Evolutionary conservation across 1,140 invertebrate species (phyloP).

Genomic region (Pseudomyrmex gracilis): DNA sequence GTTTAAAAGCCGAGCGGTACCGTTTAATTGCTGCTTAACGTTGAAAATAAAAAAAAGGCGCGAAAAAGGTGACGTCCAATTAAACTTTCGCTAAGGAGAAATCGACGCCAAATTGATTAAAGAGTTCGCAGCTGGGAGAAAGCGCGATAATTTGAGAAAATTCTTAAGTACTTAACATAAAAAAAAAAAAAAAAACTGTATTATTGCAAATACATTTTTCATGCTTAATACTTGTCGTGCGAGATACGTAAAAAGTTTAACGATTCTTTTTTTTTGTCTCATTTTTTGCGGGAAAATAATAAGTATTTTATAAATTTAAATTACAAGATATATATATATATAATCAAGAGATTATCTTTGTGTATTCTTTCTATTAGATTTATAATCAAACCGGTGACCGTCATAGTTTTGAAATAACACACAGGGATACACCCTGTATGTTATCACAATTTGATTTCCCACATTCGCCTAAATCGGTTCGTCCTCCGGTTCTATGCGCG

Average conservation of each 20-base stretch:
- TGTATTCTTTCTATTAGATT: neutral
- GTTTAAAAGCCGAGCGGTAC: slow-evolving; percentile 33
- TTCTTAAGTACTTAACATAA: slow-evolving; percentile 13
- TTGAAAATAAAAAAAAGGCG: slow-evolving; percentile 42
- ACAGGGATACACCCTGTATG: slow-evolving; percentile 7
- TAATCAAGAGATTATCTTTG: neutral
- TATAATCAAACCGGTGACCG: no score
- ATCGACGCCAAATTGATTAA: slow-evolving; percentile 58
- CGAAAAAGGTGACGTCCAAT: slow-evolving; percentile 57
- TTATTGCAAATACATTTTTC: no score
- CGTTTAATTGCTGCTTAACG: slow-evolving; percentile 50
- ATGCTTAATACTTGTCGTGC: no score
- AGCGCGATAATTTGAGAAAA: slow-evolving; percentile 38
- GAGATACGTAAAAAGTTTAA: no score
- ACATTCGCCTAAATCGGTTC: slow-evolving; percentile 38
- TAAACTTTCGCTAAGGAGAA: slow-evolving; percentile 60
- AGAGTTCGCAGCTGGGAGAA: slow-evolving; percentile 38
- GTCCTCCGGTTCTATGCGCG: slow-evolving; percentile 4
- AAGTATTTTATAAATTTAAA: no score
- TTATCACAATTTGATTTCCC: slow-evolving; percentile 27
- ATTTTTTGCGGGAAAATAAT: no score
- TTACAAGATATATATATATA: no score
- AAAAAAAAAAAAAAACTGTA: no score
- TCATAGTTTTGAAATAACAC: no score
- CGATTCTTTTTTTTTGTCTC: no score